A percentile compares a stretch with the other conserved stretches of the same genome.
Evolutionary conservation across 37 sponge, comb jelly and placozoan genomes (phyloP).

Genomic region (Spongia lamella): DNA sequence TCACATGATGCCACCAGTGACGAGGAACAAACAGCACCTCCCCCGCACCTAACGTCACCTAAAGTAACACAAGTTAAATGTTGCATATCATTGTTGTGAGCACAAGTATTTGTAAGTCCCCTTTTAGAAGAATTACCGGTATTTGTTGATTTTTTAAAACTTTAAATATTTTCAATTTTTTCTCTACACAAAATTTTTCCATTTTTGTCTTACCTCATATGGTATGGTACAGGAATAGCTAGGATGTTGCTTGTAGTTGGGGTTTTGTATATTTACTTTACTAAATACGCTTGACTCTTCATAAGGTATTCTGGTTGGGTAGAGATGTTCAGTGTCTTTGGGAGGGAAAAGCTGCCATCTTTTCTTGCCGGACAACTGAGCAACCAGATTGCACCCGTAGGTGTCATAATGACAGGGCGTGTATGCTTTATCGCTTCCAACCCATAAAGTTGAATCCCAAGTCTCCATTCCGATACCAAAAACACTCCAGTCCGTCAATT

Average conservation of each 20-base stretch:
- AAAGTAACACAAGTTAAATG: too few species aligned
- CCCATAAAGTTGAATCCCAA: constrained; percentile 77
- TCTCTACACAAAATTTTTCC: too few species aligned
- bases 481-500: constrained; percentile 70
- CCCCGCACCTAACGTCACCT: constrained; percentile 79
- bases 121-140: too few species aligned
- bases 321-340: constrained; percentile 46
- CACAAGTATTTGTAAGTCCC: too few species aligned
- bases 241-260: constrained; percentile 57
- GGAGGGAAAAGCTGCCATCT: constrained; percentile 85
- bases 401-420: constrained; percentile 98
- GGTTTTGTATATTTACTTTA: constrained; percentile 66
- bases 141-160: too few species aligned
- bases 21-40: constrained; percentile 88
- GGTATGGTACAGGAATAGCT: constrained; percentile 31
- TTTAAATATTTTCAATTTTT: too few species aligned
- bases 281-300: constrained; percentile 96
- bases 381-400: constrained; percentile 91
- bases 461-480: constrained; percentile 77
- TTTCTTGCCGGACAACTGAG: constrained; percentile 86
- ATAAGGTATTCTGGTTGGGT: constrained; percentile 89
- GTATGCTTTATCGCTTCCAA: constrained; percentile 82
- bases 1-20: constrained; percentile 98
- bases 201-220: constrained; percentile 61
- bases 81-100: too few species aligned